phyloP scores from a whole-genome alignment of 1,140 invertebrate species.

The Drosophila grimshawi region DNA sequence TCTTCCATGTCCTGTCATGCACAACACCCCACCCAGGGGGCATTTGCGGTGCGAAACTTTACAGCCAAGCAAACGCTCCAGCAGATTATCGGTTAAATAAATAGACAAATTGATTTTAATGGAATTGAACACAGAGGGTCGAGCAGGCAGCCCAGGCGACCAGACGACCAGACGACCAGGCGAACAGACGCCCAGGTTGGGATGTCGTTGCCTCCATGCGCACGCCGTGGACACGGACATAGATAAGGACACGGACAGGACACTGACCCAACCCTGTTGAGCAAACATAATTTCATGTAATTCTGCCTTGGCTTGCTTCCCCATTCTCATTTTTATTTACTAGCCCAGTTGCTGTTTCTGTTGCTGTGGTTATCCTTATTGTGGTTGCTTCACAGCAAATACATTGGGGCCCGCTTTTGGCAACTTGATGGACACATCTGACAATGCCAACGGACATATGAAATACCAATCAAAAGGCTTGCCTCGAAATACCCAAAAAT shows the following conservation, averaged over 20 bases:
- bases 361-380: constrained; percentile 29
- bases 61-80: constrained; percentile 55
- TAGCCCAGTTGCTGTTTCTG: constrained; percentile 44
- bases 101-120: constrained; percentile 83
- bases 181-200: too few relatives aligned
- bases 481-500: not conserved
- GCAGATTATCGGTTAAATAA: constrained; percentile 81
- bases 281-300: constrained; percentile 79
- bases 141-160: not conserved
- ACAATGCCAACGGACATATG: constrained; percentile 35
- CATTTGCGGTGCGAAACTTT: constrained; percentile 54
- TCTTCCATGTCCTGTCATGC: constrained; percentile 25
- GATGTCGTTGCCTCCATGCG: too few relatives aligned
- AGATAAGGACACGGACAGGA: too few relatives aligned
- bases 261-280: constrained; percentile 57
- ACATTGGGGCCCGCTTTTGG: constrained; percentile 5
- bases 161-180: too few relatives aligned
- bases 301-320: constrained; percentile 68
- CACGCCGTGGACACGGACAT: too few relatives aligned
- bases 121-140: constrained; percentile 70
- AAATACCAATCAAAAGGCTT: constrained; percentile 26
- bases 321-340: constrained; percentile 30
- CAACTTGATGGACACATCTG: constrained; percentile 27
- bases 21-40: constrained; percentile 41
- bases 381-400: constrained; percentile 42